Base-by-base conservation (phyloP, 2,113 vertebrate species). In the Zosterops lateralis region DNA sequence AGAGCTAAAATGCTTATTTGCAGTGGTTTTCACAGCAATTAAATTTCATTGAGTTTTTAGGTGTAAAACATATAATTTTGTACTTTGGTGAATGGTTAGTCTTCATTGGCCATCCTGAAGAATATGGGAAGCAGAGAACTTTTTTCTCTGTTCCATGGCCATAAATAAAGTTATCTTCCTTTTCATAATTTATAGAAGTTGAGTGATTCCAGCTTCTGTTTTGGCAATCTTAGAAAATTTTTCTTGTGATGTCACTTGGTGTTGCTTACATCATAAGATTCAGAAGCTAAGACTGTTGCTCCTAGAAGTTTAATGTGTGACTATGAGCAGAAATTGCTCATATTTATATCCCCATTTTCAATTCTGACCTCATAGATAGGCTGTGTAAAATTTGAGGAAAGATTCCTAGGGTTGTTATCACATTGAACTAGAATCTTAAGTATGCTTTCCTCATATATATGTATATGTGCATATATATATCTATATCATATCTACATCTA, bases 261-360 rank as follows among this genome's bases (percentile, higher is more conserved):
- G 24, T 53, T 87, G 24, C 28, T 29, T 45, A 29, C 11, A 48
- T 53, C 3, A 3, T 22, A 67, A 83, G 34, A 48, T 13, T 40
- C 20, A 47, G 19, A 47, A 80, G 8, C 6, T 54, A 14, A 31
- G 24, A 42, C 15, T 66, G 1, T 36, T 73, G 21, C 9, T 68
- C 11, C 34, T 74, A n/a, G 34, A 9, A 80, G 16, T 53, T 79
- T 66, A n/a, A 65, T 45, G 3, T 34, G 10, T 48, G 31, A 57
- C 14, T 1, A 0, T 48, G 36, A 79, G 5, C 2, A 12, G 22
- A 86, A 32, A 48, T 48, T 53, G 10, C 6, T 48, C 6, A 34
- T 47, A 53, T 7, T 54, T 80, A 20, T 67, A 14, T 44, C 24
- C 71, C 12, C 2, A 53, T 81, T 88, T 88, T 28, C 20, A 12